A percentile compares a stretch with the other conserved stretches of the same genome.
Evolutionary conservation across 2,797 vertebrate species (phyloP).

Genomic region (Melanotaenia parkinsoni): DNA sequence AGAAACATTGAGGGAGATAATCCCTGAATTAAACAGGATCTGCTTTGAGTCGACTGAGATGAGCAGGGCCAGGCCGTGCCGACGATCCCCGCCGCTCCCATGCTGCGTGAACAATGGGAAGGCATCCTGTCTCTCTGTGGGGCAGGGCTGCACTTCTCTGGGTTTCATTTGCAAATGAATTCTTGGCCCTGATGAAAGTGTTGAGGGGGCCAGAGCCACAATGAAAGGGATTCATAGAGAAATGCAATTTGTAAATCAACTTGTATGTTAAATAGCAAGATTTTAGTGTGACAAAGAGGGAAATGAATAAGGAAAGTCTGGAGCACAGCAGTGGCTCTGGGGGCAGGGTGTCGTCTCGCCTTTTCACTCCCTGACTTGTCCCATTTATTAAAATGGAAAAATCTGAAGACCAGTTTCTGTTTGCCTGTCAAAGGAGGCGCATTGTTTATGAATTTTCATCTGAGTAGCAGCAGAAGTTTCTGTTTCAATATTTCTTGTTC

Average conservation of each 20-base stretch:
- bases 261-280: slow-evolving; percentile 89
- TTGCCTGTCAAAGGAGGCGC: slow-evolving; percentile 40
- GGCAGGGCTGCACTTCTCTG: slow-evolving; percentile 92
- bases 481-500: slow-evolving; percentile 23
- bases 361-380: slow-evolving; percentile 58
- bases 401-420: slow-evolving; percentile 49
- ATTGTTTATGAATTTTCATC: slow-evolving; percentile 37
- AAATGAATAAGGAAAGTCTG: slow-evolving; percentile 72
- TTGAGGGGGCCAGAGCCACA: slow-evolving; percentile 90
- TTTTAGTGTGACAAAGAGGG: slow-evolving; percentile 81
- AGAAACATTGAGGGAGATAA: slow-evolving; percentile 98
- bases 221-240: slow-evolving; percentile 94
- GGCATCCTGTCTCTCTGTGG: slow-evolving; percentile 99
- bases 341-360: slow-evolving; percentile 62
- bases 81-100: slow-evolving; percentile 95
- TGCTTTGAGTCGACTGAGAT: slow-evolving; percentile 93
- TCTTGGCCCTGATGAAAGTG: slow-evolving; percentile 94
- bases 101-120: slow-evolving; percentile 99
- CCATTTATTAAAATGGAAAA: slow-evolving; percentile 65
- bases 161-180: slow-evolving; percentile 99
- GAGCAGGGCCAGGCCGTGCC: slow-evolving; percentile 96
- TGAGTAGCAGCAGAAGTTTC: slow-evolving; percentile 21
- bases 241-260: slow-evolving; percentile 98
- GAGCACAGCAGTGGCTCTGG: slow-evolving; percentile 65
- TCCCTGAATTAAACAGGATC: slow-evolving; percentile 99